Percentiles rank a stretch among this genome's conserved stretches.
Conservation (phyloP, 2,888 invertebrate genomes). For the Cryptus armator region DNA sequence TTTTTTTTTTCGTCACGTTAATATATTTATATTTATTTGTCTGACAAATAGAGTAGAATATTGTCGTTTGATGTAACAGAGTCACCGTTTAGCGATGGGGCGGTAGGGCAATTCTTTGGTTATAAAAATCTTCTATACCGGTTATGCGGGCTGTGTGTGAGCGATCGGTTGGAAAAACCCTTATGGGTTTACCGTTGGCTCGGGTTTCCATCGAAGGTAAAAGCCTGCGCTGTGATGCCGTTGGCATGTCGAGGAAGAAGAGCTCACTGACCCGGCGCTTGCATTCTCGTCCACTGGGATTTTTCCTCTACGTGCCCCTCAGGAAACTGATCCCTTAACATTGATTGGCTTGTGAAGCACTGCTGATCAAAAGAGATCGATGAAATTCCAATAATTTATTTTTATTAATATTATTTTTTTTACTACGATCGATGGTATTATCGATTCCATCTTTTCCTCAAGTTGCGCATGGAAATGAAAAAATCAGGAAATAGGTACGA, state of each 20-base stretch:
- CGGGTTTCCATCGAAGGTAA: slow-evolving; percentile 74
- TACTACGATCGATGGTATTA: too few species aligned
- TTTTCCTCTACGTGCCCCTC: slow-evolving; percentile 20
- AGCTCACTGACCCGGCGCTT: slow-evolving; percentile 5
- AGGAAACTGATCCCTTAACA: slow-evolving; percentile 12
- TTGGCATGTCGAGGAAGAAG: slow-evolving; percentile 1
- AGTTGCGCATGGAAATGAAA: too few species aligned
- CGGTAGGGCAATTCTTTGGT: neutral
- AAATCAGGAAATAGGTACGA: too few species aligned
- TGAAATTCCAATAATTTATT: neutral
- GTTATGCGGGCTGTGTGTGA: neutral
- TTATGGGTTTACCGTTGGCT: slow-evolving; percentile 72
- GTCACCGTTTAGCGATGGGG: neutral
- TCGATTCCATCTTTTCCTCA: too few species aligned
- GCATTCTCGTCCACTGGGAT: slow-evolving; percentile 1
- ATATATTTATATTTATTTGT: neutral
- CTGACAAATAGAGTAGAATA: neutral
- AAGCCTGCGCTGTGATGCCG: slow-evolving; percentile 48
- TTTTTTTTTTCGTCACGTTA: too few species aligned
- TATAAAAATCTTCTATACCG: neutral
- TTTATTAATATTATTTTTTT: too few species aligned
- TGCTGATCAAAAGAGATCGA: neutral
- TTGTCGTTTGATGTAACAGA: neutral
- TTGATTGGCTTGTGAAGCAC: slow-evolving; percentile 4
- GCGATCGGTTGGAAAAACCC: slow-evolving; percentile 65